Conservation (phyloP, 2,113 vertebrate species). For the Aegotheles bennettii region DNA sequence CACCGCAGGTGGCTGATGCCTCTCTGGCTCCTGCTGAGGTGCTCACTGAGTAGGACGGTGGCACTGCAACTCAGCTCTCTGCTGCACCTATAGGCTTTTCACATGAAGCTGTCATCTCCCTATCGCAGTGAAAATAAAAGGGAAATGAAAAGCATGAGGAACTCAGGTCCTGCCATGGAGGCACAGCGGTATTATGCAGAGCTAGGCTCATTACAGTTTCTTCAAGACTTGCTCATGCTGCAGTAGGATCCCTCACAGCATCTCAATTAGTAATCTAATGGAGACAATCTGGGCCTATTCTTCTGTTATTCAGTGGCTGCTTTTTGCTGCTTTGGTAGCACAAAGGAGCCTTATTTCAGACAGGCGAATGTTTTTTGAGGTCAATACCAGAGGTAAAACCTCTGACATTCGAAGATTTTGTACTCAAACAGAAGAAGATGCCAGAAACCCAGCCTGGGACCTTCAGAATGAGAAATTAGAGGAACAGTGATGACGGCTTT, state of each 20-base stretch:
- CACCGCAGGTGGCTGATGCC: neutral
- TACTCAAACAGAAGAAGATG: neutral
- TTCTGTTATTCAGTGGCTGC: neutral
- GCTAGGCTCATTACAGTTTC: neutral
- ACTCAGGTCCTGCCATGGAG: neutral
- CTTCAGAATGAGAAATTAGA: neutral
- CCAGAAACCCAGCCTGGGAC: neutral
- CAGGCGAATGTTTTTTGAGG: neutral
- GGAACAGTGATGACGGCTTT: neutral
- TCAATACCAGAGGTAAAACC: neutral
- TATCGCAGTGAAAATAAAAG: neutral
- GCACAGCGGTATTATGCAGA: neutral
- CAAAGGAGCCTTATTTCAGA: neutral
- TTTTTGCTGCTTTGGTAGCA: neutral
- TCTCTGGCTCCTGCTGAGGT: neutral
- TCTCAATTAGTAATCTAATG: neutral
- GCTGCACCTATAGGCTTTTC: neutral
- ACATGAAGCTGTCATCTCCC: no score
- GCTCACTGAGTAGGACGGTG: fast-evolving
- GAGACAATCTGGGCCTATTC: neutral
- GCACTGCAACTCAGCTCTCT: neutral
- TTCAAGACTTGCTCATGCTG: neutral
- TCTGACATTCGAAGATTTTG: neutral
- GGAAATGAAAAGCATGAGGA: neutral
- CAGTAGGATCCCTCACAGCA: neutral